These are phyloP conservation scores for Melolontha melolontha DNA, from an alignment of 2,888 invertebrate genomes.

Conservation along the genomic window DNA sequence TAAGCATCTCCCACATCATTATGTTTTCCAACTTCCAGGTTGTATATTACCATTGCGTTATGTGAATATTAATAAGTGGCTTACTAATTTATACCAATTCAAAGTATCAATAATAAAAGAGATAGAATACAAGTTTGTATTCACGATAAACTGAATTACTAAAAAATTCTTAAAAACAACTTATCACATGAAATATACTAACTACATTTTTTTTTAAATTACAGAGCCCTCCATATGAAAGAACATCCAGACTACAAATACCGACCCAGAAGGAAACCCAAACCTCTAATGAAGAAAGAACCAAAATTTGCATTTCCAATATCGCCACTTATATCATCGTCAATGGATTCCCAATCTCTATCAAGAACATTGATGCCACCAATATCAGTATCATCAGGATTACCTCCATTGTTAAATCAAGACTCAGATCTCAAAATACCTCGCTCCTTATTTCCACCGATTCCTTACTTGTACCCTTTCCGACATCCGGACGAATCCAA, in stretches of 20 bases:
- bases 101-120: too few relatives aligned
- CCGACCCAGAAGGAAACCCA: conserved; percentile 87
- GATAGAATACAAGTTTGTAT: too few relatives aligned
- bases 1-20: too few relatives aligned
- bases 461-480: conserved; percentile 80
- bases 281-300: conserved; percentile 85
- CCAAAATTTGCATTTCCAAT: conserved; percentile 80
- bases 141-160: too few relatives aligned
- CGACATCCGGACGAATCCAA: conserved; percentile 70
- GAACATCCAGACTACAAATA: conserved; percentile 95
- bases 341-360: conserved; percentile 63
- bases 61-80: too few relatives aligned
- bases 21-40: too few relatives aligned
- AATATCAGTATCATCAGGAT: conserved; percentile 65
- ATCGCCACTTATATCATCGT: conserved; percentile 73
- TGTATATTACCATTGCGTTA: too few relatives aligned
- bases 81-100: too few relatives aligned
- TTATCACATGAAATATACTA: too few relatives aligned
- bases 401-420: conserved; percentile 67
- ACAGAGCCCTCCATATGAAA: conserved; percentile 92
- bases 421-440: conserved; percentile 74
- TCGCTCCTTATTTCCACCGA: conserved; percentile 76
- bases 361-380: conserved; percentile 67
- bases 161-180: too few relatives aligned
- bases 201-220: conserved; percentile 56